Conservation (phyloP, 2,888 invertebrate species). For the Papilio demoleus region DNA sequence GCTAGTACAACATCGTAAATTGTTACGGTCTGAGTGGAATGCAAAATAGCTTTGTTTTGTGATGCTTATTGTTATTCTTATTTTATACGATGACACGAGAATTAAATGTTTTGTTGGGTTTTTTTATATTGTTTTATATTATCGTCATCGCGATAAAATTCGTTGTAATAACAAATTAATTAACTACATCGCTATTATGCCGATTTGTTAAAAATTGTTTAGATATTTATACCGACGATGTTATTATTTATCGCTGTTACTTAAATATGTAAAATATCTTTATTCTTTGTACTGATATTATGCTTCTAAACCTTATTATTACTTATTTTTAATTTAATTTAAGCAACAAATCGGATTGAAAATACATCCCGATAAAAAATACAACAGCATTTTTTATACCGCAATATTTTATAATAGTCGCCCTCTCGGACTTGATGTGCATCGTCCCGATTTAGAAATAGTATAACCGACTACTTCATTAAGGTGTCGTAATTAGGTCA, state of each 20-base stretch:
- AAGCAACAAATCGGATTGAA: no score
- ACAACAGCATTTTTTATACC: neutral
- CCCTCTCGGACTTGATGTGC: neutral
- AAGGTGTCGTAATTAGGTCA: neutral
- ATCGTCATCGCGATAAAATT: conserved; percentile 12
- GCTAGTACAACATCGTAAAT: conserved; percentile 7
- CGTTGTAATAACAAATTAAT: neutral
- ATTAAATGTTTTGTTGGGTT: conserved; percentile 18
- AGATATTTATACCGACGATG: neutral
- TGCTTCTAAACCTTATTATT: no score
- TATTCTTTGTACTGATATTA: no score
- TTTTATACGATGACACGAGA: conserved; percentile 24
- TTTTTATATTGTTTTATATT: neutral
- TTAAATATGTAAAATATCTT: no score
- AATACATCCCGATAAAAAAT: neutral
- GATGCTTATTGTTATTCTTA: conserved; percentile 31
- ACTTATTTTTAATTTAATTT: no score
- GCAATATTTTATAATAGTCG: neutral
- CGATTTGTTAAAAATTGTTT: neutral
- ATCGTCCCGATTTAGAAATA: neutral
- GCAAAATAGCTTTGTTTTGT: conserved; percentile 32
- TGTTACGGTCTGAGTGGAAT: conserved; percentile 19
- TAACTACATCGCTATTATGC: neutral
- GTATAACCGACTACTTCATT: neutral
- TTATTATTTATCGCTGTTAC: no score